Base-by-base conservation (phyloP, 2,888 invertebrate genomes). In the Diadegma fenestrale region DNA sequence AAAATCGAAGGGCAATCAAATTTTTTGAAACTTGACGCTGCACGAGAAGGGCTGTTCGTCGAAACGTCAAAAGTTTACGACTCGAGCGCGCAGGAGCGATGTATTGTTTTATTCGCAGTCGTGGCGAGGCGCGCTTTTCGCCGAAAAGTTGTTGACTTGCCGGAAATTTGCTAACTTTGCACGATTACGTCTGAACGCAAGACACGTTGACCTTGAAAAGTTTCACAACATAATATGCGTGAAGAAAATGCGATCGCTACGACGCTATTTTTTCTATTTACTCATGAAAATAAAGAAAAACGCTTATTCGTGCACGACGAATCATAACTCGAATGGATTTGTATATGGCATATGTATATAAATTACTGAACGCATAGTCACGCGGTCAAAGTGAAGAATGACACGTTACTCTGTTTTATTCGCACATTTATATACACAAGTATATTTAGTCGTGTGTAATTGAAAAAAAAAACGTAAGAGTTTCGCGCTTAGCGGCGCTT, bases 341-440 rank as follows among this genome's bases (percentile, higher is more conserved):
- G 69, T 69, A 71, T 80, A 71, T 41, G 41, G 41, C 41, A 64
- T 54, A 45, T 43, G 84, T 73, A 37, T 61, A 69, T 79, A 79
- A 83, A 69, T 72, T 61, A 58, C 17, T 14, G 76, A 80, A 26
- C 77, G 77, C 66, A 43, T 33, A 81, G 81, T 84, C 84, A 81
- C 80, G 80, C 80, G 80, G 48, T 66, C 80, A 72, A 73, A 71
- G 68, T 69, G 75, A 84, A 48, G 77, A 80, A 77, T 84, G 80
- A 84, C 77, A 80, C 76, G 69, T 48, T 69, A 68, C 69, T 43
- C 41, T 14, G 48, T 26, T 33, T 41, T 26, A 37, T 43, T 61
- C 41, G 45, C 33, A 19, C 48, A 61, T 58, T 43, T 30, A 48
- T 58, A 72, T 22, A 58, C n/a, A 61, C 43, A 54, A 48, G 68